Base-by-base conservation (phyloP, 2,888 invertebrate genomes). In the Drosophila austrosaltans region DNA sequence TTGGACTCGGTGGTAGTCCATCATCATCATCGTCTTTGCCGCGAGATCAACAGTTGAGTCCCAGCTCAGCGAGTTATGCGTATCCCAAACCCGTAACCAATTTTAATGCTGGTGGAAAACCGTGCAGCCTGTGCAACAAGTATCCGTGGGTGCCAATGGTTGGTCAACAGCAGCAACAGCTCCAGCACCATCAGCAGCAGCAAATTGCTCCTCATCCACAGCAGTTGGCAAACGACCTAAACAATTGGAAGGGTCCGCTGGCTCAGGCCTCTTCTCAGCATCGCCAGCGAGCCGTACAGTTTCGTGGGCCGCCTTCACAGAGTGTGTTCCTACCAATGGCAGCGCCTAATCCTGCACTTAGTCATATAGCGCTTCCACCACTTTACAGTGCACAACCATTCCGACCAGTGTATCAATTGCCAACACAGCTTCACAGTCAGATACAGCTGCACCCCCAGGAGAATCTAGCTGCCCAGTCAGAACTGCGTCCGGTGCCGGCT, bases 81-180 rank as follows among this genome's bases (percentile, higher is more conserved):
- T 90, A 90, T 61, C 82, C 86, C 0, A 83, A 89, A 64, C 89
- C 90, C 0, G 39, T 25, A 7, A 81, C 88, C 12, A 70, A 73
- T 8, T 85, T 85, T 60, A 82, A 82, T 63, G 82, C 84, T 1
- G 68, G 69, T 2, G 92, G 92, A 56, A 93, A 94, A 75, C 94
- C 94, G 75, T 97, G 97, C 88, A 95, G 96, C 88, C 94, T 96
- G 64, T 97, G 97, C 89, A 96, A 97, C 90, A 94, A 94, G 90
- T 94, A 95, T 85, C 97, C 97, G 69, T 97, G 97, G 97, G 94
- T 96, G 81, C 97, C 97, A 42, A 94, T 97, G 92, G 81, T 92
- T 54, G 83, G 86, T 0, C 82, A 82, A 77, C 89, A 90, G 8
- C 89, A 84, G 20, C 40, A 61, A 16, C 6, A 71, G 28, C 72